A percentile compares a stretch with the other conserved stretches of the same genome.
These are phyloP conservation scores for Glossophaga mutica DNA, from an alignment of 2,797 vertebrate genomes.

Conservation along the genomic window DNA sequence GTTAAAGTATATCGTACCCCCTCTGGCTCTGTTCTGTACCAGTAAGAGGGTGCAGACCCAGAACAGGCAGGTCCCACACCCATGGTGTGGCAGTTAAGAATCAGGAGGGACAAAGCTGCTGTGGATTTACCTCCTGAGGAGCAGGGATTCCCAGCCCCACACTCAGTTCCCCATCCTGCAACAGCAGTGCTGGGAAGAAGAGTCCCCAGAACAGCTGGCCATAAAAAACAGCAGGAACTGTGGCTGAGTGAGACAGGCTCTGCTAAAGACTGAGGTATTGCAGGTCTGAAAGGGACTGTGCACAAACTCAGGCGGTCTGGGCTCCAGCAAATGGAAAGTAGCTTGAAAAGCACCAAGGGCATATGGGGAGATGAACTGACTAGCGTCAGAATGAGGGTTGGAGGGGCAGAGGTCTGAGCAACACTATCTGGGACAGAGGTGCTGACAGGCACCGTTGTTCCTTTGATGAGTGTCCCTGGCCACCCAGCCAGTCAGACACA, in stretches of 20 bases:
- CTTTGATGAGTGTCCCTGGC: neutral
- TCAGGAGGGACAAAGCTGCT: neutral
- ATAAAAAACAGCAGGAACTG: neutral
- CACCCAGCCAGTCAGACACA: neutral
- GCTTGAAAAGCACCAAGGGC: neutral
- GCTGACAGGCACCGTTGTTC: neutral
- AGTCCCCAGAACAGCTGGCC: too few relatives aligned
- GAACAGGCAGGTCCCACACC: too few relatives aligned
- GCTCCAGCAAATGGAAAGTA: neutral
- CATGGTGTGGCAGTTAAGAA: too few relatives aligned
- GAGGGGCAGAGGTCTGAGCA: neutral
- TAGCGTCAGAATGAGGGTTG: neutral
- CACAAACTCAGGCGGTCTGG: neutral
- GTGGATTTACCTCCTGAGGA: neutral
- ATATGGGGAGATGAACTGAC: neutral
- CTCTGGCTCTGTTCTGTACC: too few relatives aligned
- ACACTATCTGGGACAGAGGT: neutral
- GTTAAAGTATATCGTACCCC: too few relatives aligned
- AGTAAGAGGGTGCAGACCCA: too few relatives aligned
- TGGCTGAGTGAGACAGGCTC: neutral
- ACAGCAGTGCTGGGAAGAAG: neutral
- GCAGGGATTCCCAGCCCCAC: neutral
- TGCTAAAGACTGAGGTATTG: neutral
- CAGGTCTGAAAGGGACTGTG: neutral
- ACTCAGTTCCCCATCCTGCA: neutral